A percentile compares a stretch with the other conserved stretches of the same genome.
These are phyloP conservation scores for Pitta sordida DNA, from an alignment of 2,113 vertebrate genomes.

Conservation along the genomic window DNA sequence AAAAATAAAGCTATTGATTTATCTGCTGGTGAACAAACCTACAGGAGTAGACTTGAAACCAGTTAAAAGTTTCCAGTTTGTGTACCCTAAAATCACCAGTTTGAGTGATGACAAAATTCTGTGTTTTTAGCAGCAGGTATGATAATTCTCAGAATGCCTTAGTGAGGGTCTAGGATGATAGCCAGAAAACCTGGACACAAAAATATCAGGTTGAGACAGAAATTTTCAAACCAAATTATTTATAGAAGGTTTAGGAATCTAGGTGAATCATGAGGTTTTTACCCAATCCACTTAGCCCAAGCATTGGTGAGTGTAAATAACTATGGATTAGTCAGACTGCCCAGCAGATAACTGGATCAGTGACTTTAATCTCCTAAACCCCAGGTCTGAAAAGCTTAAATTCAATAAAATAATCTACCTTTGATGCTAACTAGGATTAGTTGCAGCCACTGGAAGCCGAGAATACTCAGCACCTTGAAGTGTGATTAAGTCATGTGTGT, in stretches of 20 bases:
- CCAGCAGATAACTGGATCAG: background rate
- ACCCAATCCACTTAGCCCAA: background rate
- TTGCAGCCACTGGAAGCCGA: background rate
- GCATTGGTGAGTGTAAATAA: background rate
- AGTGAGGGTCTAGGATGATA: background rate
- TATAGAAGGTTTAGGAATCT: background rate
- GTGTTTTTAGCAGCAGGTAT: background rate
- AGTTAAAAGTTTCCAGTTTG: background rate
- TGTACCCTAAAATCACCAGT: background rate
- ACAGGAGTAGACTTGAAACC: background rate
- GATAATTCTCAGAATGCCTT: background rate
- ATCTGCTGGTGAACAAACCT: background rate
- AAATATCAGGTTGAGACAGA: background rate
- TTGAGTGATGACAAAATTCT: background rate
- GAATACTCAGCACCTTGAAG: background rate
- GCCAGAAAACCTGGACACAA: background rate
- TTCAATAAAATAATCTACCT: conserved; percentile 11
- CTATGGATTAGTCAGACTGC: background rate
- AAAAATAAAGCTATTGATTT: background rate
- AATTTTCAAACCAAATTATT: background rate
- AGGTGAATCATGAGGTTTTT: background rate
- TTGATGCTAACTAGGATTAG: conserved; percentile 29
- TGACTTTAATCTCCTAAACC: conserved; percentile 5
- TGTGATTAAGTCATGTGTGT: background rate
- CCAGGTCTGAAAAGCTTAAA: background rate